Percentiles rank a stretch among this genome's conserved stretches.
Evolutionary conservation across 2,797 vertebrate genomes (phyloP).

Genomic region (Semaprochilodus insignis): DNA sequence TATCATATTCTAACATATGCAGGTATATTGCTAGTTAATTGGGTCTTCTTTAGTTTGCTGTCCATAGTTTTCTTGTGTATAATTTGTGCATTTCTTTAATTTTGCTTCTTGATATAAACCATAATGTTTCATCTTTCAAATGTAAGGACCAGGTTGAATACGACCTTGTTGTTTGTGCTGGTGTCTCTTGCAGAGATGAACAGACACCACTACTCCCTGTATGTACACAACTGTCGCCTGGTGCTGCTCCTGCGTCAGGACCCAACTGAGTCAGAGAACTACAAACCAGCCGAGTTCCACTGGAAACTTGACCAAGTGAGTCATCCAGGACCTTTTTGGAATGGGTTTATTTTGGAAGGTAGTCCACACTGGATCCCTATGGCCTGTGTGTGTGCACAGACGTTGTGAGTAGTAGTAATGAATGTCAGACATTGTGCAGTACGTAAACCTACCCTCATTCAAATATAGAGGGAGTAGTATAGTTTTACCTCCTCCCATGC

Average conservation of each 20-base stretch:
- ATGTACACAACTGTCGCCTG: slow-evolving; percentile 93
- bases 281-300: slow-evolving; percentile 96
- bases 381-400: background rate
- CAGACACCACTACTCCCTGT: slow-evolving; percentile 93
- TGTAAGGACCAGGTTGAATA: too few species aligned
- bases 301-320: slow-evolving; percentile 95
- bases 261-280: slow-evolving; percentile 85
- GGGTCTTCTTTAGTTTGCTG: too few species aligned
- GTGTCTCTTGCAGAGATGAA: slow-evolving; percentile 87
- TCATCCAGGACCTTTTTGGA: slow-evolving; percentile 16
- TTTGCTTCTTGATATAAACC: too few species aligned
- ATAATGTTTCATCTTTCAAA: too few species aligned
- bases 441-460: background rate
- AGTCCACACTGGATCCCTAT: background rate
- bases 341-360: background rate
- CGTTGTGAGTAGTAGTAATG: background rate
- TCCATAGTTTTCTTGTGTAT: too few species aligned
- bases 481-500: background rate
- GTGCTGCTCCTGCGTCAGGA: slow-evolving; percentile 95
- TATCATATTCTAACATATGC: too few species aligned
- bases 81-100: too few species aligned
- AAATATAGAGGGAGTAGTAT: slow-evolving; percentile 1
- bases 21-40: too few species aligned
- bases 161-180: background rate
- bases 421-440: slow-evolving; percentile 34